These are phyloP conservation scores for Trichonephila clavata DNA, from an alignment of 1,140 invertebrate species.

Conservation along the genomic window DNA sequence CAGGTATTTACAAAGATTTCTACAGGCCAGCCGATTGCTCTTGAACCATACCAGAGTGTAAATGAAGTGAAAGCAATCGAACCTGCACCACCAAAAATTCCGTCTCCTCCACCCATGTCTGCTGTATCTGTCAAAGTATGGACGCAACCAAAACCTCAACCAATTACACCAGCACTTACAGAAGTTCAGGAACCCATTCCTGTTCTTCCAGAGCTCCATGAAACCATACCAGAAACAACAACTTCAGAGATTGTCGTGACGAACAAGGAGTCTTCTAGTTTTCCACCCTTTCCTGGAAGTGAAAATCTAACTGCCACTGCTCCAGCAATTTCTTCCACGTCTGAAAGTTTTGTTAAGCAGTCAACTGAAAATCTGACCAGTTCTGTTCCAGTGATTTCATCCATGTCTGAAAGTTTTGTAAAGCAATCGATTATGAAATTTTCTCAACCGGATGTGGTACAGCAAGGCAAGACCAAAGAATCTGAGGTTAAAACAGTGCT, in stretches of 20 bases:
- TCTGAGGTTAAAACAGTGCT: background rate
- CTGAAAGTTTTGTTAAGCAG: background rate
- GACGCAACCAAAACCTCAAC: slow-evolving; percentile 55
- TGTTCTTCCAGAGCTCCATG: background rate
- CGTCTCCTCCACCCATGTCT: slow-evolving; percentile 49
- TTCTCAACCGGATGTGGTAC: slow-evolving; percentile 31
- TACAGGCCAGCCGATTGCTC: background rate
- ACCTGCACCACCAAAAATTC: slow-evolving; percentile 15
- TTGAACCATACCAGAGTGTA: background rate
- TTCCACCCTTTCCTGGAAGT: background rate
- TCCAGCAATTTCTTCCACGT: slow-evolving; percentile 11
- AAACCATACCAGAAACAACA: background rate
- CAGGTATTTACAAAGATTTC: slow-evolving; percentile 67
- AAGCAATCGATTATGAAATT: slow-evolving; percentile 67
- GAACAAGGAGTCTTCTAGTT: background rate
- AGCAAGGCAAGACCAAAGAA: slow-evolving; percentile 16
- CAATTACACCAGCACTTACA: slow-evolving; percentile 37
- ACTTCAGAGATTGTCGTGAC: background rate
- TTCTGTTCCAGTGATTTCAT: slow-evolving; percentile 6
- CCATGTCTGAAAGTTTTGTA: slow-evolving; percentile 61
- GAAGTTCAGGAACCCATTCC: slow-evolving; percentile 57
- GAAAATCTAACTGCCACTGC: background rate
- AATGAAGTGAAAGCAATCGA: slow-evolving; percentile 26
- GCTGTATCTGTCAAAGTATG: slow-evolving; percentile 67
- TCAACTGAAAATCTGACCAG: background rate